Evolutionary conservation across 2,888 invertebrate species (phyloP), one percentile per base, ranked within the genome.

Genomic region (Odontocolon sp.): DNA sequence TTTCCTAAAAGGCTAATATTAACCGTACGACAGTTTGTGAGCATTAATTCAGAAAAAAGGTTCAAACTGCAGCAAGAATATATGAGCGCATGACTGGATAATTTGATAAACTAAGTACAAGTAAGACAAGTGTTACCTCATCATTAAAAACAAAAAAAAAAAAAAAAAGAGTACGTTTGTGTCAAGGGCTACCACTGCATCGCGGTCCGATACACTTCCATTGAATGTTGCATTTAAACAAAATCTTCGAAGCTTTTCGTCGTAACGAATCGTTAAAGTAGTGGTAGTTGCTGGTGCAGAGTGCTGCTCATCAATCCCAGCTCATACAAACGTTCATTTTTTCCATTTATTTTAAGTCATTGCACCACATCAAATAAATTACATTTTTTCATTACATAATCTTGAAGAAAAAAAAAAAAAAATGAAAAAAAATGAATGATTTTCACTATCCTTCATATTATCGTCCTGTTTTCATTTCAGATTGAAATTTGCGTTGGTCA

Each of bases 341-440:
- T 89, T 90, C 88, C 88, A 90, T 90, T 90, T 90, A 90, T 87
- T 90, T 90, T 90, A 90, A 90, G 90, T 90, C 90, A 90, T 90
- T 90, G 90, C 91, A 91, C 91, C 90, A 88, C 90, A 90, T 90
- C 89, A 89, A 91, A 91, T 91, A 90, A 91, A 91, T 89, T 90
- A 91, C 90, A 91, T 91, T 91, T n/a, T n/a, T 91, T 91, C 91
- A 91, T 91, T 90, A 91, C 89, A 90, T 77, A 77, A 77, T 71
- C 54, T 74, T 45, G 66, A 76, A 71, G 42, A 40, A 50, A 28
- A 47, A 42, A 52, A 21, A 45, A 1, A 6, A 45, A 47, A 47
- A 40, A 23, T 26, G 36, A 1, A 6, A 45, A 47, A 47, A 40
- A 23, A 33, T 23, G 33, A 40, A 56, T 72, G 76, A 68, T 71